Evolutionary conservation across 2,797 vertebrate genomes (phyloP), one percentile per base, ranked within the genome.

Genomic region (Nyctalus aviator): DNA sequence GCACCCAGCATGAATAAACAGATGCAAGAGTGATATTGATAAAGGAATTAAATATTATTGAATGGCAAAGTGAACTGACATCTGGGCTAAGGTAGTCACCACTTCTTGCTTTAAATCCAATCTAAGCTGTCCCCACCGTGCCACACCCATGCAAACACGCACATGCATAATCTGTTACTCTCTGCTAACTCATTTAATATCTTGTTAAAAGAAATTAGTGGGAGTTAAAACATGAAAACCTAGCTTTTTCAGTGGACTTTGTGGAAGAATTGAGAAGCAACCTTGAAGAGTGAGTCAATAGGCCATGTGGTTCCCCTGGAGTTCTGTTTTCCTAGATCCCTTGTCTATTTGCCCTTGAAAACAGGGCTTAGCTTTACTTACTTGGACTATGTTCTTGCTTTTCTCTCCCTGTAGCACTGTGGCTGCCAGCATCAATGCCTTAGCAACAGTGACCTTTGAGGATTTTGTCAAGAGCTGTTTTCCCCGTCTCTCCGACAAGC

Each of bases 391-490:
- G 44, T 89, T 96, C 35, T 91, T 0, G 14, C 72, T 89, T 96
- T 90, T 96, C 83, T 97, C 48, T 93, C 41, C 79, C 84, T 91
- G 2, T 50, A 99, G 99, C 97, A 99, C 99, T 0, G 98, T 99
- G 91, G 98, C 98, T 82, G 98, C 98, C 82, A 98, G 99, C 93
- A 99, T 99, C 96, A 99, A 99, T 0, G 99, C 99, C 94, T 98
- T 99, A 91, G 99, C 98, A 64, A 99, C 98, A 3, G 98, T 99
- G 84, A 99, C 98, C 53, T 99, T 98, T 86, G 99, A 99, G 97
- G 99, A 99, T 93, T 97, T 99, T 96, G 98, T 99, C 94, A 99
- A 98, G 97, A 98, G 97, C 94, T 96, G 96, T 84, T 98, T 98
- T 81, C 97, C 97, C 85, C 97, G 97, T 50, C 89, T 99, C 62